Conservation (phyloP, 2,888 invertebrate genomes). For the Drosophila anomalata region DNA sequence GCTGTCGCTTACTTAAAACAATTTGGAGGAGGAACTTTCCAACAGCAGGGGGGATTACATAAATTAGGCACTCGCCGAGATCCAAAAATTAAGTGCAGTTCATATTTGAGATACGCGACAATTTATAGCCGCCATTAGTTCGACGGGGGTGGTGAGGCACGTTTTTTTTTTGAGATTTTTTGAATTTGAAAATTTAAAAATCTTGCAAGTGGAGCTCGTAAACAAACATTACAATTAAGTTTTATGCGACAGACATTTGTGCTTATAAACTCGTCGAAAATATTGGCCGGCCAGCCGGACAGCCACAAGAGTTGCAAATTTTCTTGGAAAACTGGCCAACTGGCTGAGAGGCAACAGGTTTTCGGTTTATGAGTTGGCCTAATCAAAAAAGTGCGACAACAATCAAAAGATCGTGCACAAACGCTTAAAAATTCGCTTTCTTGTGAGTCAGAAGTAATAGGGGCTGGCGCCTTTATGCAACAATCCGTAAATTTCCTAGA, state of each 20-base stretch:
- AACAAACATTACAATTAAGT: conserved; percentile 80
- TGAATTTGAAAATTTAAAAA: conserved; percentile 43
- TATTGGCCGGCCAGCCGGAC: conserved; percentile 55
- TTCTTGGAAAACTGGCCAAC: conserved; percentile 16
- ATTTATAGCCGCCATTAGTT: conserved; percentile 50
- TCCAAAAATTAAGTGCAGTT: conserved; percentile 48
- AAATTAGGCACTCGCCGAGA: conserved; percentile 75
- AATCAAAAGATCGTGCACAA: conserved; percentile 26
- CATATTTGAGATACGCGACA: conserved; percentile 37
- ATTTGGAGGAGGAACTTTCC: conserved; percentile 55
- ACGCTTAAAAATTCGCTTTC: not conserved
- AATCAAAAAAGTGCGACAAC: conserved; percentile 24
- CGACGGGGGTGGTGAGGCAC: conserved; percentile 23
- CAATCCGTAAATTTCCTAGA: conserved; percentile 38
- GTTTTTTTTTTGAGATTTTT: conserved; percentile 24
- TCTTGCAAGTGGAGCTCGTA: conserved; percentile 66
- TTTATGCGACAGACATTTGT: conserved; percentile 77
- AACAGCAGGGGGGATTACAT: conserved; percentile 75
- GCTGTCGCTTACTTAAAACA: conserved; percentile 57
- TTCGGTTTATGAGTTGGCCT: conserved; percentile 26
- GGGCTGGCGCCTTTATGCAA: conserved; percentile 61
- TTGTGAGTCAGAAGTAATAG: conserved; percentile 59
- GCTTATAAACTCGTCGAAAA: conserved; percentile 74
- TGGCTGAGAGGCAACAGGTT: conserved; percentile 61
- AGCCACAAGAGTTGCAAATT: conserved; percentile 23